Base-by-base conservation (phyloP, 1,140 invertebrate genomes). In the Rhizoglyphus robini region DNA sequence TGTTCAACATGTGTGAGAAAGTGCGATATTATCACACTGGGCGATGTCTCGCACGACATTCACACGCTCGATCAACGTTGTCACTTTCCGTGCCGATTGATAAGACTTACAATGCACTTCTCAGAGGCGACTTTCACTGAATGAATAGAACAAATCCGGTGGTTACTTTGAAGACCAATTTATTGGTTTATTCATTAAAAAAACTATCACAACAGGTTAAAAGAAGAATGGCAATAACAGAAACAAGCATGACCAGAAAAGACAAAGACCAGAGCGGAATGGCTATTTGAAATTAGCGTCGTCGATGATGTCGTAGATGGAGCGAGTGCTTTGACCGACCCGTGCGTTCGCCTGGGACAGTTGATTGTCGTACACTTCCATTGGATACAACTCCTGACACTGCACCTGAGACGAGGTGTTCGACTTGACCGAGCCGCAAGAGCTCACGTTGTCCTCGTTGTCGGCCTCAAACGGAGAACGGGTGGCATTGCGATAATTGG, bases 291-390 rank as follows among this genome's bases (percentile, higher is more conserved):
- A 34, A 38, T 32, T 64, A 5, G 54, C 46, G 31, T 64, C 63
- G 51, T 64, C 63, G n/a, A 64, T 64, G 4, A 64, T 48, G 27
- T 48, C 63, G 51, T 64, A 64, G 23, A 64, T 30, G 11, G 63
- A 64, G 25, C 46, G 41, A 30, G 41, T 64, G 5, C 11, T 20
- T 31, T 64, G 63, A 38, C 27, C 46, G 25, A 4, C 29, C n/a
- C 58, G 15, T 3, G 15, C 15, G 36, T 34, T 60, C 3, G 15
- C 25, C 13, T 60, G 15, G 31, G 27, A 2, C 29, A 29, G 30
- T 60, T 60, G 58, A 20, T 68, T 68, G 38, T 71, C 70, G 23
- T 71, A 71, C 63, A 71, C 69, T 31, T 71, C 70, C 64, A 71
- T 63, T 5, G 70, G 70, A 41, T 71, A 71, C 15, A 71, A 47